Evolutionary conservation across 2,113 vertebrate genomes (phyloP).

Genomic region (Corvus moneduloides): DNA sequence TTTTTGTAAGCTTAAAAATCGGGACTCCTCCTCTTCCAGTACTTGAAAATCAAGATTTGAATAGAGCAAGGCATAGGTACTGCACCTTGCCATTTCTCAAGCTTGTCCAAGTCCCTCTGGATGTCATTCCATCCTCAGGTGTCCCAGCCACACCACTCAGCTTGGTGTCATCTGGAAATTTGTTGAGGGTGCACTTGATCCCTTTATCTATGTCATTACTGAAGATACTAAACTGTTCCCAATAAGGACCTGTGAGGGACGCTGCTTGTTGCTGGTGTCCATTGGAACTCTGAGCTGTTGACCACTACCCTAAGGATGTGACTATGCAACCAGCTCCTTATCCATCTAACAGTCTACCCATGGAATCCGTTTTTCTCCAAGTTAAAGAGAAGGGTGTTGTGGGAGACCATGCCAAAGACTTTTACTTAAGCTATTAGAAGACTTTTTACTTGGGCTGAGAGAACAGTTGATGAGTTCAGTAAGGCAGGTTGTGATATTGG

Average conservation of each 20-base stretch:
- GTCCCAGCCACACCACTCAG: neutral
- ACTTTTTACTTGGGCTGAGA: neutral
- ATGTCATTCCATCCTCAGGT: neutral
- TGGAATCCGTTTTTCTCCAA: neutral
- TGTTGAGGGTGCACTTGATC: too few species aligned
- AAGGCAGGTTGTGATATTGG: neutral
- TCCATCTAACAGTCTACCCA: neutral
- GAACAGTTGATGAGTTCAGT: neutral
- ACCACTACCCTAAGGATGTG: neutral
- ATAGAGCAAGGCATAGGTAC: neutral
- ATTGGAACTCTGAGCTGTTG: neutral
- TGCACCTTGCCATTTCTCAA: neutral
- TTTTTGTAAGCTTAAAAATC: neutral
- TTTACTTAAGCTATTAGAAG: neutral
- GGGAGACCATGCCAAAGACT: neutral
- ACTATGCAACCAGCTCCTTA: neutral
- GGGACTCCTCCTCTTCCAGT: neutral
- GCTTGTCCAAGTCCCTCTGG: neutral
- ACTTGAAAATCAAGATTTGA: neutral
- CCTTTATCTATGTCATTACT: neutral
- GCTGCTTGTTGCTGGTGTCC: neutral
- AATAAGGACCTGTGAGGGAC: rapidly evolving
- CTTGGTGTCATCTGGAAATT: neutral
- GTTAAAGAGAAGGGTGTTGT: neutral
- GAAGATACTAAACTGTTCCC: neutral